Evolutionary conservation across 2,113 vertebrate species (phyloP), one percentile per base, ranked within the genome.

Genomic region (Xiphophorus couchianus): DNA sequence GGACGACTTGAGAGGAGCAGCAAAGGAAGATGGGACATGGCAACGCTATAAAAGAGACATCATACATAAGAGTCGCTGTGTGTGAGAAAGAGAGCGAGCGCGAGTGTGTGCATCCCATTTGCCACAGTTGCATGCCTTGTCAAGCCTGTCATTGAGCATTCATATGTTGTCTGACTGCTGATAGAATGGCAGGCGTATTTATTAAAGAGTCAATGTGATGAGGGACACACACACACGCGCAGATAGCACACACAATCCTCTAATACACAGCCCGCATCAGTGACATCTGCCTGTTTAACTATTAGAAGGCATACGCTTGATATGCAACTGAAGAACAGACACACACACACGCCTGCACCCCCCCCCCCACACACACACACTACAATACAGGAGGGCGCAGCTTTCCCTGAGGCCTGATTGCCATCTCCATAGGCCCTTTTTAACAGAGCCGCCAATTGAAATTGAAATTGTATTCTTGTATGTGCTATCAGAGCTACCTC

Each of bases 401-500:
- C 85, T 84, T 86, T 83, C 88, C 84, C 86, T 62, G 79, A 85
- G 91, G 81, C 85, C 78, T 85, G 91, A 93, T 93, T 92, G 92
- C 88, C 90, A 92, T 93, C 91, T 91, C 90, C 86, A 89, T 87
- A 89, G 91, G 78, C 76, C 78, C 76, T 82, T 89, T 89, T 88
- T 90, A 93, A 90, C 88, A 85, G 79, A 77, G 81, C 86, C 84
- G 79, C 81, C 90, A 91, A 93, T 93, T 93, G 91, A 94, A 92
- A 94, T 91, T 93, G 91, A 94, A 94, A 93, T 88, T 88, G 84
- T 92, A 92, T 92, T 93, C 86, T 91, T 91, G 85, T 86, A 90
- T 92, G 87, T 85, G 82, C 86, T 89, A 88, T 91, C 86, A 89
- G 80, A 80, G 86, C 84, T 87, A 87, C 78, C 90, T 87, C 91